Evolutionary conservation across 2,888 invertebrate genomes (phyloP).

Genomic region (Erebia aethiops): DNA sequence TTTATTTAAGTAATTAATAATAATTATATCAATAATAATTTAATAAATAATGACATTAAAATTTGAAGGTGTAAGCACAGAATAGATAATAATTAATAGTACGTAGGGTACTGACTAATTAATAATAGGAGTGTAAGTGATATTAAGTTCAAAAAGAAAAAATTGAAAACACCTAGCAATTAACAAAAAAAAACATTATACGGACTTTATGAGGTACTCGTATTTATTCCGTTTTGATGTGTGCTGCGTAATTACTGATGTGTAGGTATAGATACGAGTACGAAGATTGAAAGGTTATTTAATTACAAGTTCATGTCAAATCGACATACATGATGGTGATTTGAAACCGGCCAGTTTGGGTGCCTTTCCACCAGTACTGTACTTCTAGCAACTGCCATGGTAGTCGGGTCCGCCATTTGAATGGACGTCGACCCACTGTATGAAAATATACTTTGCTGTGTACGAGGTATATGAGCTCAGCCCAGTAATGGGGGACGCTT

Average conservation of each 20-base stretch:
- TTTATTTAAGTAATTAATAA: too few relatives aligned
- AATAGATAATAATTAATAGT: too few relatives aligned
- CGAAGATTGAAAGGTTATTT: constrained; percentile 51
- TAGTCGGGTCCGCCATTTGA: too few relatives aligned
- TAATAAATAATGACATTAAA: too few relatives aligned
- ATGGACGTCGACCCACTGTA: background rate
- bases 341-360: background rate
- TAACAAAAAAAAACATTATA: constrained; percentile 9
- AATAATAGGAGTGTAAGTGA: too few relatives aligned
- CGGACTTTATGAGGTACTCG: background rate
- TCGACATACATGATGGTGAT: constrained; percentile 49
- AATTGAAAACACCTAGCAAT: constrained; percentile 23
- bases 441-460: background rate
- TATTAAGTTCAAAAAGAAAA: background rate
- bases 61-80: too few relatives aligned
- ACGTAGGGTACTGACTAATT: too few relatives aligned
- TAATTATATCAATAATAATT: too few relatives aligned
- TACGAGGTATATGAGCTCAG: background rate
- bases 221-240: constrained; percentile 15
- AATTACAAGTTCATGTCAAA: constrained; percentile 55
- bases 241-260: constrained; percentile 3
- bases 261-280: constrained; percentile 34
- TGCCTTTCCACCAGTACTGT: background rate
- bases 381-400: background rate
- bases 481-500: constrained; percentile 37